Base-by-base conservation (phyloP, 2,797 vertebrate species). In the Iguana delicatissima region DNA sequence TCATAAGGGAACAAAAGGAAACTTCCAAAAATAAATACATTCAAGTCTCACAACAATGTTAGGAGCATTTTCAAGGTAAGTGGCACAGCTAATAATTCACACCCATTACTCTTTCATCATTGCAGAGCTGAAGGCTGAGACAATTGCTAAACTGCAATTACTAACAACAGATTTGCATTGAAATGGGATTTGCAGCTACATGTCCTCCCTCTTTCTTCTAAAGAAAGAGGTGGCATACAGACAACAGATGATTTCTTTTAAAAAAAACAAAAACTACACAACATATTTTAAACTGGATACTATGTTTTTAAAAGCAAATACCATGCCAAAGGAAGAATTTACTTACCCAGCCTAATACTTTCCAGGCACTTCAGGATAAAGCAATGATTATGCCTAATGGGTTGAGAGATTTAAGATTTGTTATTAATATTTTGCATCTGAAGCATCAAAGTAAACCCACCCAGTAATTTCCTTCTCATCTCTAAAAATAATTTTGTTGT, bases 141-240 rank as follows among this genome's bases (percentile, higher is more conserved):
- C 88, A 94, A 93, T 92, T 95, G 94, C 92, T 94, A 94, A 94
- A 95, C 94, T 77, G 91, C 94, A 96, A 95, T 96, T 96, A 96
- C 79, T 84, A 92, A 92, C 92, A 91, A 95, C 10, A 93, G 92
- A 91, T 92, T 94, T 96, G 91, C 93, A 94, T 84, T 86, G 89
- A 93, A 95, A 96, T 92, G 84, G 92, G 89, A 89, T 89, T 26
- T 93, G 95, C 89, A 62, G 46, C 93, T 92, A 84, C 32, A 59
- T 91, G 86, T 92, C 85, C 90, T 62, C 89, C 83, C 90, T 87
- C 89, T 93, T 93, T 86, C 90, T 84, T 92, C 90, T 52, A 59
- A 94, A 94, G 79, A 84, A 92, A 90, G 85, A 91, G 26, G 80
- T 55, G 52, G 84, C 62, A 84, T 26, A 90, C 55, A 72, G 89